Conservation (phyloP, 2,113 vertebrate genomes). For the Charina bottae region DNA sequence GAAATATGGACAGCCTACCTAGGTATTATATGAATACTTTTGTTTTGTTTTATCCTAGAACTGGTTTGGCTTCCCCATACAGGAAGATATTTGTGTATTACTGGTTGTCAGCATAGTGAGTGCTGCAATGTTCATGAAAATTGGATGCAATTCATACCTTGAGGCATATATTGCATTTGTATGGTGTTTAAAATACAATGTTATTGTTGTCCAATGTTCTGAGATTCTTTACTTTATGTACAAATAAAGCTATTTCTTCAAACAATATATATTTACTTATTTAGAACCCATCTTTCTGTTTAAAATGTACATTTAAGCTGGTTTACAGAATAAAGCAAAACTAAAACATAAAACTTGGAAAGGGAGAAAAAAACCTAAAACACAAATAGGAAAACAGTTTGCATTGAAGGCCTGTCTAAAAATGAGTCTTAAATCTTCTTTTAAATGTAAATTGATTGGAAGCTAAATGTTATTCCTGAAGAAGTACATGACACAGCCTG, state of each 20-base stretch:
- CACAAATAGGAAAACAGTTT: not conserved
- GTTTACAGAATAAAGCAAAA: not conserved
- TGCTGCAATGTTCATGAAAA: no score
- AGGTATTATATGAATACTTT: no score
- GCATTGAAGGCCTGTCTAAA: not conserved
- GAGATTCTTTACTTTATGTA: not conserved
- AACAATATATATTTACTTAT: not conserved
- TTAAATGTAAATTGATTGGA: not conserved
- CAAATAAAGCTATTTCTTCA: not conserved
- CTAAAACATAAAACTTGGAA: not conserved
- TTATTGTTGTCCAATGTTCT: not conserved
- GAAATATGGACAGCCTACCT: no score
- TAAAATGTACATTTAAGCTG: not conserved
- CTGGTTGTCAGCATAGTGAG: no score
- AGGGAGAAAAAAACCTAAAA: not conserved
- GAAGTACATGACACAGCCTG: not conserved
- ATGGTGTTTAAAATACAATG: not conserved
- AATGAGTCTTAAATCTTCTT: not conserved
- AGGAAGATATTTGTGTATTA: no score
- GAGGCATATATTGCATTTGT: no score
- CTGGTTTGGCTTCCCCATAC: no score
- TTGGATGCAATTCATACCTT: no score
- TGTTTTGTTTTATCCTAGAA: no score
- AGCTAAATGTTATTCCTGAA: not conserved
- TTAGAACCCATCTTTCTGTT: not conserved